Evolutionary conservation across 2,797 vertebrate genomes (phyloP).

Genomic region (Masticophis lateralis): DNA sequence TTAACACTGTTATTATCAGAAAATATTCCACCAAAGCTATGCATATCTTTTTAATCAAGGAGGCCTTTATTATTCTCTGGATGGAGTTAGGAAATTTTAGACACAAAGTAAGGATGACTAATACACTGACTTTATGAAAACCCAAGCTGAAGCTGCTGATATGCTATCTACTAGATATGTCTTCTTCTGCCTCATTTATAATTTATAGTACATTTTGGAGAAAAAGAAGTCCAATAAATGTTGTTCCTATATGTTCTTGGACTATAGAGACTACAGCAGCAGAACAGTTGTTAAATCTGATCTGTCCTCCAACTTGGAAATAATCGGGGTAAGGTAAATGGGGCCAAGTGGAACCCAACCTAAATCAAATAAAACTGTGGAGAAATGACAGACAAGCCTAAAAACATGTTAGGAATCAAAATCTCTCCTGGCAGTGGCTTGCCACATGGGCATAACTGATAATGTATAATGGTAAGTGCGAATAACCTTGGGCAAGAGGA

Average conservation of each 20-base stretch:
- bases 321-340: background rate
- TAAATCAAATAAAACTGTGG: background rate
- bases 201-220: background rate
- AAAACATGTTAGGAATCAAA: background rate
- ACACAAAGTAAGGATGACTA: slow-evolving; percentile 31
- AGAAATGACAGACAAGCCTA: background rate
- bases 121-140: background rate
- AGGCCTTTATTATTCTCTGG: slow-evolving; percentile 2
- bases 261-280: background rate
- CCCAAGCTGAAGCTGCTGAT: background rate
- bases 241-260: background rate
- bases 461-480: background rate
- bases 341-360: background rate
- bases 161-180: background rate
- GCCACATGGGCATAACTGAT: background rate
- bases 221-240: background rate
- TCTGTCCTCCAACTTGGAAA: background rate
- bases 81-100: background rate
- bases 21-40: background rate
- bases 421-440: background rate
- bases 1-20: slow-evolving; percentile 38
- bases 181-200: too few relatives aligned
- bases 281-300: background rate
- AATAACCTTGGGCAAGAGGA: background rate
- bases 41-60: slow-evolving; percentile 19